A percentile compares a stretch with the other conserved stretches of the same genome.
Conservation (phyloP, 2,113 vertebrate genomes). For the Atherinomorus stipes region DNA sequence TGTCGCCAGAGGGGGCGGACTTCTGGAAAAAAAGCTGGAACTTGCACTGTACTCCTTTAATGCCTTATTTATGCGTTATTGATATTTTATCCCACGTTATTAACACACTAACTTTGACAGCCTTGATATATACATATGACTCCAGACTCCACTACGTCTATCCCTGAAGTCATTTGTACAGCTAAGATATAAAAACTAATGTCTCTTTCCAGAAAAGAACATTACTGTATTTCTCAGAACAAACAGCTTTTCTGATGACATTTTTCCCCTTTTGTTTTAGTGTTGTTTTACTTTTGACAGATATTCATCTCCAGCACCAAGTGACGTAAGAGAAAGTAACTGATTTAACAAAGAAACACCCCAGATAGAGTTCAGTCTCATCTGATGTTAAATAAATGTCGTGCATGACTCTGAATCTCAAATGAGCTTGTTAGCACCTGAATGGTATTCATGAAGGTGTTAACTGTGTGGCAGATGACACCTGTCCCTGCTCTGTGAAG, state of each 20-base stretch:
- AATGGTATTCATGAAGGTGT: constrained; percentile 62
- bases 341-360: not conserved
- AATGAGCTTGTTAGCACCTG: constrained; percentile 48
- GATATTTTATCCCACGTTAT: too few species aligned
- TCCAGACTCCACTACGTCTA: too few species aligned
- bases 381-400: constrained; percentile 19
- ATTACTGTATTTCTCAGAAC: not conserved
- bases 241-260: not conserved
- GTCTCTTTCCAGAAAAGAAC: too few species aligned
- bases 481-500: constrained; percentile 65
- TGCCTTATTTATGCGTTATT: too few species aligned
- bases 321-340: not conserved
- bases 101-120: too few species aligned
- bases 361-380: not conserved
- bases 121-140: too few species aligned
- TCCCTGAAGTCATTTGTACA: too few species aligned
- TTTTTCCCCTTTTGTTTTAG: not conserved
- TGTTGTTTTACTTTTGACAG: not conserved
- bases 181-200: too few species aligned
- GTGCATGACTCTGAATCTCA: constrained; percentile 25
- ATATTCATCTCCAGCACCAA: not conserved
- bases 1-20: too few species aligned
- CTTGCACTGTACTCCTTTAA: too few species aligned
- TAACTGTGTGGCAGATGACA: constrained; percentile 62
- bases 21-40: too few species aligned